Evolutionary conservation across 2,888 invertebrate species (phyloP).

Genomic region (Sarcophaga carnaria): DNA sequence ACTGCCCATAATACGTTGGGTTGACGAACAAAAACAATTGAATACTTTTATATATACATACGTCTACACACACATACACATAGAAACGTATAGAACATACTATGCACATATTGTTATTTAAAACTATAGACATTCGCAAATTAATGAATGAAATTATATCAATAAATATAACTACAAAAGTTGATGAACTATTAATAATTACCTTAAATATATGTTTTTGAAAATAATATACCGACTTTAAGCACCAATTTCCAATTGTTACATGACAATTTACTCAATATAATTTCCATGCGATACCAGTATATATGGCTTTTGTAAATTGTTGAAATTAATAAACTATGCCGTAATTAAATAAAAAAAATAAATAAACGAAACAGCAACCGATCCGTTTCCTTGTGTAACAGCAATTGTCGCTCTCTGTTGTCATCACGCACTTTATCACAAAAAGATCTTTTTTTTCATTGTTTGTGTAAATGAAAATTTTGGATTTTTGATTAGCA

Average conservation of each 20-base stretch:
- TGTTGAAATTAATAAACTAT: conserved; percentile 42
- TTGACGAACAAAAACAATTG: background rate
- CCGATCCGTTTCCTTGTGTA: conserved; percentile 55
- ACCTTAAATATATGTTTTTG: conserved; percentile 47
- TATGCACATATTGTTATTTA: too few relatives aligned
- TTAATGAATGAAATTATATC: too few relatives aligned
- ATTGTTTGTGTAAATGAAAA: conserved; percentile 57
- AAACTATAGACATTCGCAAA: too few relatives aligned
- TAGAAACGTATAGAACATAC: background rate
- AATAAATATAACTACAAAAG: too few relatives aligned
- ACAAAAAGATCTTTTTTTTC: conserved; percentile 57
- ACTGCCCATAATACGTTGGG: background rate
- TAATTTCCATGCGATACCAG: conserved; percentile 39
- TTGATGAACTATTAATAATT: background rate
- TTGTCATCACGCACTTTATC: conserved; percentile 65
- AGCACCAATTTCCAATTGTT: conserved; percentile 49
- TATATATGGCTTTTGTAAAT: conserved; percentile 30
- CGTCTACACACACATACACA: background rate
- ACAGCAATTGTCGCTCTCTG: conserved; percentile 47
- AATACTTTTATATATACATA: background rate
- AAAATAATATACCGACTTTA: conserved; percentile 34
- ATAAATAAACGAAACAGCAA: conserved; percentile 46
- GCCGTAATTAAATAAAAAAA: conserved; percentile 47
- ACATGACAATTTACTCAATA: conserved; percentile 48
- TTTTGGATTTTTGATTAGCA: conserved; percentile 52